Percentiles rank a stretch among this genome's conserved stretches.
Evolutionary conservation across 2,888 invertebrate species (phyloP).

Genomic region (Spodoptera littoralis): DNA sequence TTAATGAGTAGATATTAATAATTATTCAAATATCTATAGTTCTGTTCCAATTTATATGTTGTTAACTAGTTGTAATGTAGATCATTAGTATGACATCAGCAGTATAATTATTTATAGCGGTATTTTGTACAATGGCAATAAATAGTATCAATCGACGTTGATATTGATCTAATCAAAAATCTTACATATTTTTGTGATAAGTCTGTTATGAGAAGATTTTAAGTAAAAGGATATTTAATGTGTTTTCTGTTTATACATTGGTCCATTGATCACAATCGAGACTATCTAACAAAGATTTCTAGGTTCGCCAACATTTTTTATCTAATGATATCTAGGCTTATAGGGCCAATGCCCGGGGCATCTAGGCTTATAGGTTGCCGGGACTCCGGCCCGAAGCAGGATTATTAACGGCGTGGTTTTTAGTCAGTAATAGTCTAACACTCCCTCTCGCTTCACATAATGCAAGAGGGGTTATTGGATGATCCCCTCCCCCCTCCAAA

Average conservation of each 20-base stretch:
- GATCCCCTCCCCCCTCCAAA: too few species aligned
- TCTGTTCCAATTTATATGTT: not conserved
- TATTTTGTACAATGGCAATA: slow-evolving; percentile 13
- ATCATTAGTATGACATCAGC: slow-evolving; percentile 5
- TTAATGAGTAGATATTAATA: too few species aligned
- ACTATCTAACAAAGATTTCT: too few species aligned
- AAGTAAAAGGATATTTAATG: slow-evolving; percentile 4
- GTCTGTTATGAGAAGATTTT: slow-evolving; percentile 1
- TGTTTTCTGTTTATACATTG: not conserved
- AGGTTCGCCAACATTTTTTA: too few species aligned
- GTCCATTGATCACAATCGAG: not conserved
- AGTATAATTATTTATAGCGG: slow-evolving; percentile 23
- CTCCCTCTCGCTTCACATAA: too few species aligned
- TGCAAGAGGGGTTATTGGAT: too few species aligned
- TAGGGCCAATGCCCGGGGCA: too few species aligned
- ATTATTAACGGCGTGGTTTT: too few species aligned
- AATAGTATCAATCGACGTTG: not conserved
- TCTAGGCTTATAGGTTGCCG: too few species aligned
- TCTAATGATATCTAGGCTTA: too few species aligned
- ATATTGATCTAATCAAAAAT: slow-evolving; percentile 15
- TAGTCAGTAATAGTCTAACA: too few species aligned
- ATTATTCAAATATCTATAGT: not conserved
- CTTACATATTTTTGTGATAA: not conserved
- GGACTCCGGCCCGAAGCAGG: too few species aligned
- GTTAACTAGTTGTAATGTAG: slow-evolving; percentile 22